Evolutionary conservation across 2,113 vertebrate species (phyloP).

Genomic region (Hiodon alosoides): DNA sequence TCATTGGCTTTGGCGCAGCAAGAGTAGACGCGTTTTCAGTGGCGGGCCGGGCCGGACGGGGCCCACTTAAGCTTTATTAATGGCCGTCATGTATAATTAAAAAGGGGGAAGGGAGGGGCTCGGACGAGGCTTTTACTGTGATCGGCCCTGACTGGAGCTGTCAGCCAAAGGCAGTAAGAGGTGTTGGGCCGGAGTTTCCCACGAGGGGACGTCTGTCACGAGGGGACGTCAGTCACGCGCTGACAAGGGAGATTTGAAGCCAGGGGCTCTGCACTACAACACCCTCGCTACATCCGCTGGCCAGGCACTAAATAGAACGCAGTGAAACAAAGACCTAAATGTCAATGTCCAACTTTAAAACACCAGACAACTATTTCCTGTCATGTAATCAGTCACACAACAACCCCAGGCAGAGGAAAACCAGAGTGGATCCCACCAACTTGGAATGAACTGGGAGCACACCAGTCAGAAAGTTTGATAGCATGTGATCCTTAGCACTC

Average conservation of each 20-base stretch:
- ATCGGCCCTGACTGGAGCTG: slow-evolving; percentile 15
- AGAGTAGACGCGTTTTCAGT: slow-evolving; percentile 4
- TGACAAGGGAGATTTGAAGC: slow-evolving; percentile 27
- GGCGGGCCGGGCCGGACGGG: not conserved
- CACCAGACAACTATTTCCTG: too few relatives aligned
- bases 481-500: too few relatives aligned
- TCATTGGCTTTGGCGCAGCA: not conserved
- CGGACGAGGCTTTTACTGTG: slow-evolving; percentile 8
- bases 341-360: too few relatives aligned
- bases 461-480: too few relatives aligned
- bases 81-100: slow-evolving; percentile 23
- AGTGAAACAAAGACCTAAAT: slow-evolving; percentile 14
- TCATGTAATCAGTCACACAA: too few relatives aligned
- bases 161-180: slow-evolving; percentile 9
- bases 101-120: not conserved
- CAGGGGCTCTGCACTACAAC: not conserved
- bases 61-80: slow-evolving; percentile 6
- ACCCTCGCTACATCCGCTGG: not conserved
- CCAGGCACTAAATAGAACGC: slow-evolving; percentile 1
- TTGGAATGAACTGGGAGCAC: too few relatives aligned
- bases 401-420: too few relatives aligned
- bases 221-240: slow-evolving; percentile 7
- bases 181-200: not conserved
- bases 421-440: too few relatives aligned
- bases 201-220: slow-evolving; percentile 9